Percentiles rank a stretch among this genome's conserved stretches.
These are phyloP conservation scores for Teleiodes luculella DNA, from an alignment of 2,888 invertebrate species.

Conservation along the genomic window DNA sequence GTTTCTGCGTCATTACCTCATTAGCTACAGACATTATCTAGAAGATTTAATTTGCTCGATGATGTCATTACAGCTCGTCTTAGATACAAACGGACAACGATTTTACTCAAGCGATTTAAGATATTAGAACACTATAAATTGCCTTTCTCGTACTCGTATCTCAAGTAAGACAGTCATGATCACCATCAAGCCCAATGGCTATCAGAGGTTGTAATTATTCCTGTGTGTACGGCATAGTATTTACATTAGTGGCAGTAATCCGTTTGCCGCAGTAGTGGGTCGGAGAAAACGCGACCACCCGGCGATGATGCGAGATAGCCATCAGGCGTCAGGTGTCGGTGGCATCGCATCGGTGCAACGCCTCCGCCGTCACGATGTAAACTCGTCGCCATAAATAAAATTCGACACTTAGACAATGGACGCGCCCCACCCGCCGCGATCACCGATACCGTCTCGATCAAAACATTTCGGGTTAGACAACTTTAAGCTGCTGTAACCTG, in stretches of 20 bases:
- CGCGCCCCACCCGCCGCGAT: conserved; percentile 44
- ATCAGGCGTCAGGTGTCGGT: conserved; percentile 63
- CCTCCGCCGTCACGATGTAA: background rate
- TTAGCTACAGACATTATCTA: conserved; percentile 33
- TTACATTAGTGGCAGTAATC: conserved; percentile 9
- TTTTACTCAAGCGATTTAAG: background rate
- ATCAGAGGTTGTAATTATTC: conserved; percentile 10
- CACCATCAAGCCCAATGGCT: conserved; percentile 11
- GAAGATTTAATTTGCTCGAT: conserved; percentile 37
- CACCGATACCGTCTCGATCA: conserved; percentile 45
- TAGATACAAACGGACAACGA: background rate
- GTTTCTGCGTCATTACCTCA: conserved; percentile 37
- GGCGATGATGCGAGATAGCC: conserved; percentile 48
- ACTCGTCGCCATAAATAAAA: too few relatives aligned
- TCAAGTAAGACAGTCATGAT: conserved; percentile 9
- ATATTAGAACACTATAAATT: background rate
- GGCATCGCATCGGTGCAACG: conserved; percentile 18
- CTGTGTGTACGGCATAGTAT: conserved; percentile 2
- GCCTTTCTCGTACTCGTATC: conserved; percentile 2
- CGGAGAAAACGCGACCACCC: conserved; percentile 48
- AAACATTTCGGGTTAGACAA: conserved; percentile 45
- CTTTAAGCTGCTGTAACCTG: conserved; percentile 39
- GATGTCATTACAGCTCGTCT: conserved; percentile 36
- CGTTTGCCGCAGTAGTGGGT: conserved; percentile 8
- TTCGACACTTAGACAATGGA: too few relatives aligned